Evolutionary conservation across 2,888 invertebrate genomes (phyloP).

Genomic region (Xestia rhomboidea): DNA sequence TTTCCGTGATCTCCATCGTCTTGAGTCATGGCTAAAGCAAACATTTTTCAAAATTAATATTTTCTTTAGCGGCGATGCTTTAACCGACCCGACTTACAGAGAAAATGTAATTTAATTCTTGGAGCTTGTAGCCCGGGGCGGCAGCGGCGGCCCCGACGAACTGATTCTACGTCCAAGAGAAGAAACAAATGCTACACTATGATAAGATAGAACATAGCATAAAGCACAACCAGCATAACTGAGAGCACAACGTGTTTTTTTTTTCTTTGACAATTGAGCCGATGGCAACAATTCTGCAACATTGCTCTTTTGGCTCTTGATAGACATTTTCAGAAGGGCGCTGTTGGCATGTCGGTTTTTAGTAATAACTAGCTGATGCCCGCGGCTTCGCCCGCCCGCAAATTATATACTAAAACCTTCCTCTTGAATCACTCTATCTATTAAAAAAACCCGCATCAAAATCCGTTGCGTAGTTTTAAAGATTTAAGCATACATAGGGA

Average conservation of each 20-base stretch:
- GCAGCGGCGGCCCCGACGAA: neutral
- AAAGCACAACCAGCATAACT: too few species aligned
- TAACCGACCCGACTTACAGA: conserved; percentile 16
- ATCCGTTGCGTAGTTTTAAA: too few species aligned
- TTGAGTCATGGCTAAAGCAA: neutral
- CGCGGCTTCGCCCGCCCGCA: too few species aligned
- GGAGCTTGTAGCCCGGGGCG: conserved; percentile 25
- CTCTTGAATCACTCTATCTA: too few species aligned
- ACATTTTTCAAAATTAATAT: conserved; percentile 2
- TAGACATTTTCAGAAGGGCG: neutral
- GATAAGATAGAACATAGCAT: neutral
- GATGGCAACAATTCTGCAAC: neutral
- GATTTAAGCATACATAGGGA: too few species aligned
- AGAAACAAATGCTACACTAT: neutral
- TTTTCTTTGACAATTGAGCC: neutral
- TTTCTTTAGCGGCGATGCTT: conserved; percentile 12
- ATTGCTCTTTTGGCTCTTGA: neutral
- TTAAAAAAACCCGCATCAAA: too few species aligned
- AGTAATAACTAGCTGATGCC: too few species aligned
- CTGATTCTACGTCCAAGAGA: conserved; percentile 8
- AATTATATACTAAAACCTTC: too few species aligned
- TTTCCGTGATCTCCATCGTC: too few species aligned
- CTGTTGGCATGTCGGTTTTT: neutral
- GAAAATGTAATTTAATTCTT: conserved; percentile 44
- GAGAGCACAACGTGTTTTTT: neutral